Evolutionary conservation across 1,140 invertebrate genomes (phyloP), one percentile per base, ranked within the genome.

Genomic region (Temnothorax longispinosus): DNA sequence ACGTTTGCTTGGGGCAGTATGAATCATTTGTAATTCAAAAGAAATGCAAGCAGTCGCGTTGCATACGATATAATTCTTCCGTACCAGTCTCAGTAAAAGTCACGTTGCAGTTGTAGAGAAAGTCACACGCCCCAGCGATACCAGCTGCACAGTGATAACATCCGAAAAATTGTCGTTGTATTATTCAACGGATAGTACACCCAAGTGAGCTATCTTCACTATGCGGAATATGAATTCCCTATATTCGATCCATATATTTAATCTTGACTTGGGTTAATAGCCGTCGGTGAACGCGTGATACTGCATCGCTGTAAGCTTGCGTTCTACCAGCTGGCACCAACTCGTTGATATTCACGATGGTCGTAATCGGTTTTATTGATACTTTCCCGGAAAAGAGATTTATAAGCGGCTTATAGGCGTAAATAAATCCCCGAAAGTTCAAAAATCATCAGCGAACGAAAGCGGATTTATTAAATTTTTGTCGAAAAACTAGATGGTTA

Each of bases 351-450:
- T 90, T 90, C 89, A 67, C 69, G 71, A 44, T 38, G 27, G 32
- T n/a, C n/a, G 62, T 76, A 74, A 75, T 78, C 13, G 64, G 50
- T 90, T 90, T 90, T 86, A 90, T 90, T 90, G 81, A 90, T 88
- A 90, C 62, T 88, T 90, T 77, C 62, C 82, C 75, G 50, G 13
- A 35, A 8, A 27, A 44, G 64, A 38, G 64, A 54, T 60, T 90
- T 90, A 27, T 27, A 67, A 87, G 47, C 75, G 62, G 58, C 84
- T 67, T 67, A 78, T 65, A 64, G 44, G 6, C 58, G 18, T 13
- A 50, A 13, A 82, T 27, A 81, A 54, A 52, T 72, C n/a, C 32
- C 0, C 3, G 60, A 11, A 21, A 44, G 21, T 50, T 71, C 62
- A 80, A 80, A 80, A 80, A 80, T 80, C 44, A 67, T 21, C 60